Evolutionary conservation across 2,888 invertebrate species (phyloP).

Genomic region (Macropis europaea): DNA sequence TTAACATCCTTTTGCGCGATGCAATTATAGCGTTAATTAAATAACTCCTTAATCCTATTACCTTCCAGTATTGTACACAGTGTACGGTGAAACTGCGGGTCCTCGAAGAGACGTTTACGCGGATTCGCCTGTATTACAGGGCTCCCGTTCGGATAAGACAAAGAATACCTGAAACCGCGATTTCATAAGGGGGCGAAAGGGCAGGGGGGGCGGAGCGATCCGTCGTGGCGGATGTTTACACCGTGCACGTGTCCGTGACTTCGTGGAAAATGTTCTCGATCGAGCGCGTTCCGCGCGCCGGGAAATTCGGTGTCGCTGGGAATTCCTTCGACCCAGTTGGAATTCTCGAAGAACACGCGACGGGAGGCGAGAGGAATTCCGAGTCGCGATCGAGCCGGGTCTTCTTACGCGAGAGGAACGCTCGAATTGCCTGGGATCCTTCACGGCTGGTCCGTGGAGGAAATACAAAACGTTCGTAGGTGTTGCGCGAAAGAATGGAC

Average conservation of each 20-base stretch:
- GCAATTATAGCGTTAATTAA: no score
- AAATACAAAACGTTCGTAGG: neutral
- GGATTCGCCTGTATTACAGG: constrained; percentile 15
- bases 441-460: neutral
- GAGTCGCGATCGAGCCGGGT: constrained; percentile 4
- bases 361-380: constrained; percentile 26
- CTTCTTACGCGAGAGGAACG: neutral
- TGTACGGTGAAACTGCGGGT: no score
- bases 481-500: neutral
- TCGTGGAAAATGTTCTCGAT: constrained; percentile 15
- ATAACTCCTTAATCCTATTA: no score
- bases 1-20: no score
- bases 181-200: constrained; percentile 5
- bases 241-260: constrained; percentile 17
- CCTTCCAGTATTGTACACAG: no score
- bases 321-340: constrained; percentile 12
- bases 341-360: constrained; percentile 14
- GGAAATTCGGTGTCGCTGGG: constrained; percentile 2
- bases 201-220: constrained; percentile 22
- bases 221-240: constrained; percentile 41
- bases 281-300: constrained; percentile 9
- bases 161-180: constrained; percentile 9
- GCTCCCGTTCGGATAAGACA: no score
- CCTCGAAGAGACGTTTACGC: neutral
- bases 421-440: constrained; percentile 5